These are phyloP conservation scores for Oncorhynchus masou DNA, from an alignment of 2,113 vertebrate genomes.

Conservation along the genomic window DNA sequence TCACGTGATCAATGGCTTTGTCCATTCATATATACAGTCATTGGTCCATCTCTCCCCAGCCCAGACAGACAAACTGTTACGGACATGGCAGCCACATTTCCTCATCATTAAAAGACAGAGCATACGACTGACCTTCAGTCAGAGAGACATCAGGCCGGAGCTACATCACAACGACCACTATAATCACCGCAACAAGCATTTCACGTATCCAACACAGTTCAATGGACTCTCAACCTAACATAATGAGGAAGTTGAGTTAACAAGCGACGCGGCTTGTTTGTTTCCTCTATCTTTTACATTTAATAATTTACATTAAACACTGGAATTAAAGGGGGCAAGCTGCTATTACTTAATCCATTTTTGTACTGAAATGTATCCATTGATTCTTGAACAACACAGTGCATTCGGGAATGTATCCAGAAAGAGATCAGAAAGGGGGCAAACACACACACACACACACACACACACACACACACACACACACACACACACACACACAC, in stretches of 20 bases:
- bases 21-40: no score
- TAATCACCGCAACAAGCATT: conserved; percentile 23
- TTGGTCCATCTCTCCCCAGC: no score
- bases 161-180: neutral
- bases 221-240: conserved; percentile 14
- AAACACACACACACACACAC: no score
- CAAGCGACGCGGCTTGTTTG: neutral
- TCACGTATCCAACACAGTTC: conserved; percentile 30
- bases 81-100: conserved; percentile 5
- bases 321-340: neutral
- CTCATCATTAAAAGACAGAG: neutral
- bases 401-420: no score
- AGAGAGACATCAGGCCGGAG: neutral
- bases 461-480: no score
- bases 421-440: no score
- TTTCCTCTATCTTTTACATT: conserved; percentile 20
- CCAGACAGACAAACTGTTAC: no score
- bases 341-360: no score
- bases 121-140: conserved; percentile 1
- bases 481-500: no score
- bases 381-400: neutral
- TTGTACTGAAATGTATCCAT: neutral
- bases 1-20: no score
- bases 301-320: neutral
- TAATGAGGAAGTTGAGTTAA: conserved; percentile 10